Evolutionary conservation across 2,113 vertebrate genomes (phyloP).

Genomic region (Jacana jacana): DNA sequence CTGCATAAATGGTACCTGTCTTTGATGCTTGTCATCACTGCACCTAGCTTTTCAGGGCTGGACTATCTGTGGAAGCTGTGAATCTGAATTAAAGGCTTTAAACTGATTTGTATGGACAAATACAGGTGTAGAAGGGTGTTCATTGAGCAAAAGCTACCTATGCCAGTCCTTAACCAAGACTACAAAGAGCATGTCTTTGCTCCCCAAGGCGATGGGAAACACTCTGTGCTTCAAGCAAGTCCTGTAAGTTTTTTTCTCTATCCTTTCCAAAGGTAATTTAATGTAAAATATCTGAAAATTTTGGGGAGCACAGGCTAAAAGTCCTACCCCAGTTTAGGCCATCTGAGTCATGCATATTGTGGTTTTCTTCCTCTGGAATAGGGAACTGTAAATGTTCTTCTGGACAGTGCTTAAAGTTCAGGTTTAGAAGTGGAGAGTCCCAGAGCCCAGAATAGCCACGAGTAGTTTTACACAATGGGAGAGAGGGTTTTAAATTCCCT

Average conservation of each 20-base stretch:
- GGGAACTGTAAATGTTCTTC: neutral
- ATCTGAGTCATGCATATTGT: neutral
- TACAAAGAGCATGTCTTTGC: neutral
- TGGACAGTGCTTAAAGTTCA: neutral
- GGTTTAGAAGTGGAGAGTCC: neutral
- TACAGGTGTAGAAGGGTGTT: neutral
- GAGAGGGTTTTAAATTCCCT: neutral
- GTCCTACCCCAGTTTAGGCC: neutral
- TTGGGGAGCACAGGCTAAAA: neutral
- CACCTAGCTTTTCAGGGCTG: neutral
- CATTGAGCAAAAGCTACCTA: neutral
- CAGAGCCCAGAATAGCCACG: neutral
- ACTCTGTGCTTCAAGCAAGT: neutral
- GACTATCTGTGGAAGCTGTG: neutral
- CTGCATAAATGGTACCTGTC: neutral
- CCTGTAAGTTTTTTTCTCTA: neutral
- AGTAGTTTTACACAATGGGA: neutral
- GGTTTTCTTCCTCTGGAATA: neutral
- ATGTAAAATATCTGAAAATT: neutral
- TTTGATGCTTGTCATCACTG: neutral
- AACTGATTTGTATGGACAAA: neutral
- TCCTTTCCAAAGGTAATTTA: neutral
- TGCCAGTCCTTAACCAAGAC: neutral
- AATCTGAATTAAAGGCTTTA: neutral
- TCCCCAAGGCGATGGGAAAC: neutral